These are phyloP conservation scores for Synanceia verrucosa DNA, from an alignment of 2,797 vertebrate species.

Conservation along the genomic window DNA sequence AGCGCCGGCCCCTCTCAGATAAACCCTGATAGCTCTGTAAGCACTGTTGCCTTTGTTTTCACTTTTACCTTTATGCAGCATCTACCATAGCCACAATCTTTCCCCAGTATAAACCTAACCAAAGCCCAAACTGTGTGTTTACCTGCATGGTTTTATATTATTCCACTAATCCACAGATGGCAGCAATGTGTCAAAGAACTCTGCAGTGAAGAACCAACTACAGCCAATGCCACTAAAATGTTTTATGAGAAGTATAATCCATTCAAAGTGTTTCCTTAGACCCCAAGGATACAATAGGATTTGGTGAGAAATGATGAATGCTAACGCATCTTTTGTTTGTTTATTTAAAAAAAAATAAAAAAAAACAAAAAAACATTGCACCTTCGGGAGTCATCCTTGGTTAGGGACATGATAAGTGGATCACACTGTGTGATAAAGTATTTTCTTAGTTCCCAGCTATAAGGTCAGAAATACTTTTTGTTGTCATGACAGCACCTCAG, in stretches of 20 bases:
- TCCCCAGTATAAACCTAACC: background rate
- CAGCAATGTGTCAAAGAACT: background rate
- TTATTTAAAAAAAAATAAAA: background rate
- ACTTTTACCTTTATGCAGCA: no score
- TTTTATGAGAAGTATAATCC: background rate
- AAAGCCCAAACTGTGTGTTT: no score
- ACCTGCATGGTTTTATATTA: background rate
- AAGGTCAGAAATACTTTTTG: slow-evolving; percentile 8
- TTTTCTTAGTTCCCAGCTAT: background rate
- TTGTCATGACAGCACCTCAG: slow-evolving; percentile 15
- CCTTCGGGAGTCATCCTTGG: background rate
- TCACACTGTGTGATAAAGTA: background rate
- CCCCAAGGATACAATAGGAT: background rate
- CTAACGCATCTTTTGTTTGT: background rate
- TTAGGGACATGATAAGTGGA: background rate
- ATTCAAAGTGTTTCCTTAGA: background rate
- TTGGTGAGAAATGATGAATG: background rate
- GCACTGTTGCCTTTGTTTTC: no score
- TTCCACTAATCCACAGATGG: background rate
- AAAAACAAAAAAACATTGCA: background rate
- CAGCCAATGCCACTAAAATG: background rate
- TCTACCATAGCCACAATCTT: background rate
- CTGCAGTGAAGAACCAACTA: background rate
- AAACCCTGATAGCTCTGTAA: no score
- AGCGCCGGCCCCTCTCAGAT: no score